Base-by-base conservation (phyloP, 1,140 invertebrate genomes). In the Neotoxoptera formosana region DNA sequence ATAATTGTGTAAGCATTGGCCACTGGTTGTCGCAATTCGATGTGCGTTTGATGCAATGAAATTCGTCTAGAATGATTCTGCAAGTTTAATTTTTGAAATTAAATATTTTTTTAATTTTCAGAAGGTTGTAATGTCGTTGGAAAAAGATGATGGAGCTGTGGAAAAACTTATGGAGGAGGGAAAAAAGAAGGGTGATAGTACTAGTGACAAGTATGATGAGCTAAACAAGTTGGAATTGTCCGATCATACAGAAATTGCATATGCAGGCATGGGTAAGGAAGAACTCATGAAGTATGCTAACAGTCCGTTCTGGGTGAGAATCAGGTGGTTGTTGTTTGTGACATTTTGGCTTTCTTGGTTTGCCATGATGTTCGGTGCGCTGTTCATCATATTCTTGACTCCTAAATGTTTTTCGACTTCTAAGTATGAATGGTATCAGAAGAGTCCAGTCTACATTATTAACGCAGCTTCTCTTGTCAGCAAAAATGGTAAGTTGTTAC, bases 251-350 rank as follows among this genome's bases (percentile, higher is more conserved):
- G 96, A 96, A 89, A 94, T 95, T 1, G 95, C 96, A 20, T 97
- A 98, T 94, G 96, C 97, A 34, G 98, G 98, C 20, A 97, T 99
- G 96, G 97, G 93, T 9, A 99, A 99, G 95, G 98, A 98, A 94
- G 98, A 99, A 95, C 95, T 99, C 88, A 97, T 99, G 97, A 98
- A 98, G 95, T 98, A 97, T 94, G 98, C 98, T 1, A 98, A 98
- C 94, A 98, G 99, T 95, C 98, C 98, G 53, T 98, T 98, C 95
- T 99, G 98, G 98, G 96, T 98, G 51, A 96, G 97, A 89, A 95
- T 98, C 86, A 96, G 98, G 94, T 98, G 97, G 97, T 96, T 97
- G 94, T 96, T 99, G 91, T 99, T 99, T 95, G 95, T 98, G 51
- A 94, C 96, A 17, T 99, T 99, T 95, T 99, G 98, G 98, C 94